Percentiles rank a stretch among this genome's conserved stretches.
Conservation (phyloP, 2,113 vertebrate genomes). For the Lasiurus borealis region DNA sequence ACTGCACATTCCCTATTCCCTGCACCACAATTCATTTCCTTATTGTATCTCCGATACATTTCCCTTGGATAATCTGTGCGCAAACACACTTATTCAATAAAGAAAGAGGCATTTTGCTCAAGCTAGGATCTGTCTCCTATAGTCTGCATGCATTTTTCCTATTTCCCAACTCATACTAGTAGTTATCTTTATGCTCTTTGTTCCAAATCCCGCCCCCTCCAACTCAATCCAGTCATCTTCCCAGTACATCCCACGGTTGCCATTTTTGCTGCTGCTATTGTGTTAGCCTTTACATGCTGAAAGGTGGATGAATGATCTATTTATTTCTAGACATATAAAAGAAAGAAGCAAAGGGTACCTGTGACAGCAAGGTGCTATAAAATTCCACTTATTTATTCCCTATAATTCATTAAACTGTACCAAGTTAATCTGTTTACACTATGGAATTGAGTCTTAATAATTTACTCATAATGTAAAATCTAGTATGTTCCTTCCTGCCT, state of each 20-base stretch:
- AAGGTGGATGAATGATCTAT: background rate
- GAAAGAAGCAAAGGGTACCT: background rate
- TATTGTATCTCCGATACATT: background rate
- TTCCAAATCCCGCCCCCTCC: background rate
- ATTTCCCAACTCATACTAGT: background rate
- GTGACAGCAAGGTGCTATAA: background rate
- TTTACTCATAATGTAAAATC: slow-evolving; percentile 6
- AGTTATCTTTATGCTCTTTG: background rate
- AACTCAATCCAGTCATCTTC: background rate
- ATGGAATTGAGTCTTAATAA: background rate
- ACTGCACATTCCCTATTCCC: background rate
- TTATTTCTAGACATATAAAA: background rate
- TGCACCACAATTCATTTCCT: background rate
- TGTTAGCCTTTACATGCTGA: background rate
- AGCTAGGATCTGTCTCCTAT: background rate
- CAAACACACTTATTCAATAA: background rate
- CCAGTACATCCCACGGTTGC: background rate
- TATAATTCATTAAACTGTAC: background rate
- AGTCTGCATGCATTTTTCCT: background rate
- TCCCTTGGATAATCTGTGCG: background rate
- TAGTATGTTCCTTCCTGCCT: background rate
- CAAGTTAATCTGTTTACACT: background rate
- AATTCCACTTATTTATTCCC: background rate
- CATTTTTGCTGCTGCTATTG: background rate
- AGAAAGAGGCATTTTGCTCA: background rate